phyloP scores from a whole-genome alignment of 2,113 vertebrate genomes.

The Salvelinus namaycush region DNA sequence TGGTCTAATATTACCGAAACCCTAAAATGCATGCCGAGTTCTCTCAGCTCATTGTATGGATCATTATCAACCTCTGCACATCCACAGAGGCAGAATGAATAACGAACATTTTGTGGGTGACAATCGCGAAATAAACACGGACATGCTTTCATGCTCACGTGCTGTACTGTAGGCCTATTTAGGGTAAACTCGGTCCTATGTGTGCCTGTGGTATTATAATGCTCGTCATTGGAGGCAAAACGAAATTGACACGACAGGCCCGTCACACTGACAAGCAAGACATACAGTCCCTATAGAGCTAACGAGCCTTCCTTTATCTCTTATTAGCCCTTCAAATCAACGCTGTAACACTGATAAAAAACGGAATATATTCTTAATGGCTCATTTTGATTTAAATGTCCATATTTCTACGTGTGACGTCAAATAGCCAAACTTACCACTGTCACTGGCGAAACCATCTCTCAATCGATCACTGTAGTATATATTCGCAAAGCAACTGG shows the following conservation, averaged over 20 bases:
- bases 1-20: not conserved
- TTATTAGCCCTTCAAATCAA: not conserved
- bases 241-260: too few relatives aligned
- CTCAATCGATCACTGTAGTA: slow-evolving; percentile 11
- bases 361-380: not conserved
- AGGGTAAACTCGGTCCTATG: too few relatives aligned
- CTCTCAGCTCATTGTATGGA: too few relatives aligned
- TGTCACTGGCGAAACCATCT: slow-evolving; percentile 80
- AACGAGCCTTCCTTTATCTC: not conserved
- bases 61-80: too few relatives aligned
- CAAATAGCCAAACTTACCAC: slow-evolving; percentile 70
- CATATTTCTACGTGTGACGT: not conserved
- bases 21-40: not conserved
- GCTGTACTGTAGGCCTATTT: not conserved
- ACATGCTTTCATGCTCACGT: not conserved
- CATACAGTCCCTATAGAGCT: too few relatives aligned
- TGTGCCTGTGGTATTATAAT: not conserved
- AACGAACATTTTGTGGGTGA: not conserved
- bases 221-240: not conserved
- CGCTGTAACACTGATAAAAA: not conserved
- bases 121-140: not conserved
- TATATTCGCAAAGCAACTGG: not conserved
- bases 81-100: too few relatives aligned
- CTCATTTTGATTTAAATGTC: not conserved
- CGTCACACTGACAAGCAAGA: too few relatives aligned